These are phyloP conservation scores for Clitarchus hookeri DNA, from an alignment of 2,888 invertebrate genomes.

Conservation along the genomic window DNA sequence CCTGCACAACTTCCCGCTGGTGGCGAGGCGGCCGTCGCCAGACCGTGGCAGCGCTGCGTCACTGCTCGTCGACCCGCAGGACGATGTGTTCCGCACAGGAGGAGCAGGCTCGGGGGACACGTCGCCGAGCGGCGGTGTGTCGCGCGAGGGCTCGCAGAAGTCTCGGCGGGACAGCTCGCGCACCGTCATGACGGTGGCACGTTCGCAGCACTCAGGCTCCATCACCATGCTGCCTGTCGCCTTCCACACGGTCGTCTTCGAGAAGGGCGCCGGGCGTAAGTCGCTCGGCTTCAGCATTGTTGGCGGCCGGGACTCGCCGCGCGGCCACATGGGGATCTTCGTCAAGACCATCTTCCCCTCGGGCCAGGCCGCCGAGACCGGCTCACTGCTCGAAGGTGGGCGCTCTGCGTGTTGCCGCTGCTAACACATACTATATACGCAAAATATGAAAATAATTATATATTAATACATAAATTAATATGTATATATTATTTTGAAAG, in stretches of 20 bases:
- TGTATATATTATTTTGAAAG: no score
- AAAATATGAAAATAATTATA: no score
- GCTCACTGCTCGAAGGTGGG: conserved; percentile 61
- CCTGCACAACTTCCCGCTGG: conserved; percentile 10
- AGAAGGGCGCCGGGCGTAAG: conserved; percentile 63
- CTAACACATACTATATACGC: no score
- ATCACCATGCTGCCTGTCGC: conserved; percentile 32
- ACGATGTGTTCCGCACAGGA: background rate
- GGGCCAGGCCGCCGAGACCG: conserved; percentile 64
- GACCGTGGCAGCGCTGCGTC: background rate
- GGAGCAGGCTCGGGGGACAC: background rate
- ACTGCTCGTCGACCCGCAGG: background rate
- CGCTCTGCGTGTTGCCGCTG: background rate
- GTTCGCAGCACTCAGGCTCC: conserved; percentile 21
- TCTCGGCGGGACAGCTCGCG: no score
- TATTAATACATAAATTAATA: no score
- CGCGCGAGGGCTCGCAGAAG: background rate
- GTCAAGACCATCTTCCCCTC: conserved; percentile 63
- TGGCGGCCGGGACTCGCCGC: conserved; percentile 64
- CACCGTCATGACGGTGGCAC: background rate
- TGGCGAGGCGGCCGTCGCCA: background rate
- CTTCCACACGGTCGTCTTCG: conserved; percentile 49
- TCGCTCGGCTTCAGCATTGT: conserved; percentile 67
- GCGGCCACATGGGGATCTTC: conserved; percentile 66
- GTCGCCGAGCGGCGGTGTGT: background rate